Evolutionary conservation across 2,797 vertebrate genomes (phyloP), one percentile per base, ranked within the genome.

Genomic region (Brachyrhaphis roseni): DNA sequence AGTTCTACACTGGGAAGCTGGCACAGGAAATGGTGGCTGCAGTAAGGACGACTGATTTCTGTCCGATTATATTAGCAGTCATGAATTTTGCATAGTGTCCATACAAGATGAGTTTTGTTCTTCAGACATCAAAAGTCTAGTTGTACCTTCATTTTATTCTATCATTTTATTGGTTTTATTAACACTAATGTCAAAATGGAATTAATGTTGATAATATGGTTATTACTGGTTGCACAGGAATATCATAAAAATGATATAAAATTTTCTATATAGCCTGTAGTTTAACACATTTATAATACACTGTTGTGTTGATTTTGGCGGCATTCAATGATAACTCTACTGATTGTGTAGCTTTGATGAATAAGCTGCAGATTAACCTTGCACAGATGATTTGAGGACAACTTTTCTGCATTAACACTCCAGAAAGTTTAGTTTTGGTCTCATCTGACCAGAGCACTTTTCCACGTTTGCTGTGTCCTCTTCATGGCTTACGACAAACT

Each of bases 1-100:
- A 97, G 78, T 98, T 99, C 93, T 99, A 99, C 89, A 93, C 79
- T 0, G 96, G 97, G 70, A 98, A 98, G 90, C 77, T 99, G 87
- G 97, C 97, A 0, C 96, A 96, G 91, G 98, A 99, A 95, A 98
- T 99, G 78, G 92, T 95, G 41, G 93, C 96, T 0, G 96, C 96
- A 95, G 98, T 99, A 93, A 95, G 92, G 55, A 77, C 92, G 87
- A 79, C 6, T 20, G 4, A 74, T 72, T 75, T 75, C 51, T 8
- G 28, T 78, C 7, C 46, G 23, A 78, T 85, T 82, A 66, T 74
- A 80, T 82, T 83, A 87, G 55, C 28, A 59, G 8, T 78, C 53
- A 79, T 87, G 18, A 78, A 84, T 87, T 82, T 74, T 87, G 66
- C 77, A 86, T 71, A 20, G 23, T 31, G 47, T 83, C 39, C 16